A percentile compares a stretch with the other conserved stretches of the same genome.
phyloP scores from a whole-genome alignment of 2,888 invertebrate species.

The Drosophila nigricruria region DNA sequence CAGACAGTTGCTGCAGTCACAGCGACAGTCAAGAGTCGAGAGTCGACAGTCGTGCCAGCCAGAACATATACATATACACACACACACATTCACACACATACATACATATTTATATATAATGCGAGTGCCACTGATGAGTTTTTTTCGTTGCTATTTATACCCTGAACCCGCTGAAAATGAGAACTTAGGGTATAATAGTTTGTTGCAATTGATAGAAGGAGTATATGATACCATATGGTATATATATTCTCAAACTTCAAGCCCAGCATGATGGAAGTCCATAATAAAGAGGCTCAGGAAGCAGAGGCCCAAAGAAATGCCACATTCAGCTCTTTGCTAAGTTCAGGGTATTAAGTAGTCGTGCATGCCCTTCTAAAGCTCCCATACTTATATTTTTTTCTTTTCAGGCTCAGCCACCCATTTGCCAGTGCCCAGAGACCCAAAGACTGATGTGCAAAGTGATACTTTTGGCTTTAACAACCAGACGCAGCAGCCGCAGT shows the following conservation, averaged over 20 bases:
- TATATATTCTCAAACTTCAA: not conserved
- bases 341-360: not conserved
- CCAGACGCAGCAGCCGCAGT: slow-evolving; percentile 23
- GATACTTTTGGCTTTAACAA: slow-evolving; percentile 52
- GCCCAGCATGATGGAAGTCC: not conserved
- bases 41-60: slow-evolving; percentile 1
- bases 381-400: not conserved
- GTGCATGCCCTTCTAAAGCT: not conserved
- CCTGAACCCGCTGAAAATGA: slow-evolving; percentile 2
- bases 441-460: slow-evolving; percentile 57
- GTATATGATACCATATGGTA: not conserved
- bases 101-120: slow-evolving; percentile 27
- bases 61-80: slow-evolving; percentile 2
- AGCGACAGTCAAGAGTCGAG: not conserved
- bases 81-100: slow-evolving; percentile 7
- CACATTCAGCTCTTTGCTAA: too few species aligned
- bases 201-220: not conserved
- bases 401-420: slow-evolving; percentile 7
- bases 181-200: not conserved
- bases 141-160: slow-evolving; percentile 20
- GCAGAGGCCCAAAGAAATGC: too few species aligned
- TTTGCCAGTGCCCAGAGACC: slow-evolving; percentile 14
- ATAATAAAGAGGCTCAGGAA: too few species aligned
- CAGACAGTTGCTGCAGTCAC: slow-evolving; percentile 36
- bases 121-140: slow-evolving; percentile 68